phyloP scores from a whole-genome alignment of 2,797 vertebrate species.

The Coccyzus lansbergi region DNA sequence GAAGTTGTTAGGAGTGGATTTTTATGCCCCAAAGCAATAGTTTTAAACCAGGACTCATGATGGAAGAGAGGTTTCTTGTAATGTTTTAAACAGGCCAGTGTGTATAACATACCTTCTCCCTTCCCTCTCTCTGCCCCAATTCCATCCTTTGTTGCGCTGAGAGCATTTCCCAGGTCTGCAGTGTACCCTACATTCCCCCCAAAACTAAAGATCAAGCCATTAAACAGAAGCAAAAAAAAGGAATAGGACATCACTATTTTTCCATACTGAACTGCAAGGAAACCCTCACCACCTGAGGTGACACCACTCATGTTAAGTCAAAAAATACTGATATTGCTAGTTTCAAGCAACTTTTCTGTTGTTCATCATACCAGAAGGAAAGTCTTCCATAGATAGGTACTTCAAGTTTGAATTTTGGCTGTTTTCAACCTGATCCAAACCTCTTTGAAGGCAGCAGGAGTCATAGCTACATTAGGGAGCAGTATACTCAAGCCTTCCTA shows the following conservation, averaged over 20 bases:
- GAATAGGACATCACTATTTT: not conserved
- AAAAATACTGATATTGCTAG: not conserved
- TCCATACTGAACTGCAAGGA: not conserved
- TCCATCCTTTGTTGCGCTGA: not conserved
- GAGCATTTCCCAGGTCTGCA: not conserved
- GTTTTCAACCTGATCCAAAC: not conserved
- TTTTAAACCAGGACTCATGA: slow-evolving; percentile 62
- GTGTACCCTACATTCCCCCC: not conserved
- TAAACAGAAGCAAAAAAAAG: not conserved
- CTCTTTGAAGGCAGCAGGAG: not conserved
- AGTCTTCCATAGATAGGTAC: not conserved
- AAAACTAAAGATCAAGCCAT: not conserved
- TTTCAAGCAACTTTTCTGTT: not conserved
- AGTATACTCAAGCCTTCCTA: not conserved
- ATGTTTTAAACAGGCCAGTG: slow-evolving; percentile 36
- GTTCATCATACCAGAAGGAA: not conserved
- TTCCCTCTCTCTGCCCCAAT: not conserved
- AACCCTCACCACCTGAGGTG: not conserved
- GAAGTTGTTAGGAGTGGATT: slow-evolving; percentile 75
- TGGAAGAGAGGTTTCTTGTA: slow-evolving; percentile 31
- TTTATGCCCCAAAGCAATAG: slow-evolving; percentile 59
- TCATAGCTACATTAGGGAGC: not conserved
- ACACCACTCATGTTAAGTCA: fast-evolving
- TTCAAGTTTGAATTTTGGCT: not conserved
- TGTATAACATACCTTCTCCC: not conserved